phyloP scores from a whole-genome alignment of 1,140 invertebrate genomes.

The Solen grandis region DNA sequence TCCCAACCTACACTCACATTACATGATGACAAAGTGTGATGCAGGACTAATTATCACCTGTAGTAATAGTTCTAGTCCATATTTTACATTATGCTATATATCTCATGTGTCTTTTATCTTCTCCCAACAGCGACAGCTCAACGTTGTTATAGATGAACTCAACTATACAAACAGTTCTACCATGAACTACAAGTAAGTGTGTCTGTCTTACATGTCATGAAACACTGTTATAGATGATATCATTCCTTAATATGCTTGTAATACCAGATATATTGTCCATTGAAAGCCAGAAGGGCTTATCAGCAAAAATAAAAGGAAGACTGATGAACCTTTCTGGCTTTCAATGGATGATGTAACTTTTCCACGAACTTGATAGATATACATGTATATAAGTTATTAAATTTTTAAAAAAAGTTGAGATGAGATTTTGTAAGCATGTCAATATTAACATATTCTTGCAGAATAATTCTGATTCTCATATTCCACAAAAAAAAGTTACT shows the following conservation, averaged over 20 bases:
- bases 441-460: not conserved
- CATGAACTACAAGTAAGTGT: conserved; percentile 41
- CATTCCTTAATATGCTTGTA: not conserved
- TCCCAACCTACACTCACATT: no score
- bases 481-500: no score
- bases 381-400: not conserved
- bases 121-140: conserved; percentile 55
- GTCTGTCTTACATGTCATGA: not conserved
- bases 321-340: no score
- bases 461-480: no score
- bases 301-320: no score
- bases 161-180: conserved; percentile 28
- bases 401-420: not conserved
- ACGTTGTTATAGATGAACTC: conserved; percentile 56
- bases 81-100: no score
- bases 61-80: no score
- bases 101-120: conserved; percentile 18
- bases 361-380: not conserved
- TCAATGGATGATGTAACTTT: not conserved
- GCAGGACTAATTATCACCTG: no score
- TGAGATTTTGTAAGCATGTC: not conserved
- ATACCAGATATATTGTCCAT: no score
- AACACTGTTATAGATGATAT: not conserved
- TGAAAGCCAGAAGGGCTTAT: no score
- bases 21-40: no score